These are phyloP conservation scores for Zaprionus nigranus DNA, from an alignment of 1,140 invertebrate genomes.

Conservation along the genomic window DNA sequence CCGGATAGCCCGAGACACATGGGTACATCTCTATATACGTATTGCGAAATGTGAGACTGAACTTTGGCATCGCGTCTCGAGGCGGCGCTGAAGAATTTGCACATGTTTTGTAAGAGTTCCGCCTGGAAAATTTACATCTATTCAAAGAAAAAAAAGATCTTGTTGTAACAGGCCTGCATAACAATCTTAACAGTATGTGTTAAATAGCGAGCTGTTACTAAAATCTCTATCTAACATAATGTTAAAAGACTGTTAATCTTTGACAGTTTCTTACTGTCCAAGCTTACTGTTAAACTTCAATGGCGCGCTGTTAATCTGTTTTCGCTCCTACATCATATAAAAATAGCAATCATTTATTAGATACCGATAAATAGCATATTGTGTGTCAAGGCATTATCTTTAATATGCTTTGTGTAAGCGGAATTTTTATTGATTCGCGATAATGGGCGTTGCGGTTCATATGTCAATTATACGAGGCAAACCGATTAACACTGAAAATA, in stretches of 20 bases:
- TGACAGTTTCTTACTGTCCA: no score
- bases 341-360: conserved; percentile 27
- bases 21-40: conserved; percentile 8
- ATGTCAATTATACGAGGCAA: conserved; percentile 17
- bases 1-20: background rate
- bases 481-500: conserved; percentile 22
- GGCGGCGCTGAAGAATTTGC: conserved; percentile 16
- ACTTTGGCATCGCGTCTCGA: conserved; percentile 41
- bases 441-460: conserved; percentile 14
- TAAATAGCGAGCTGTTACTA: background rate
- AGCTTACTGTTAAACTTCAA: background rate
- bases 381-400: conserved; percentile 44
- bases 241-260: background rate
- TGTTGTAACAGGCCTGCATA: background rate
- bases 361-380: conserved; percentile 43
- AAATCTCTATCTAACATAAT: background rate
- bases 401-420: conserved; percentile 31
- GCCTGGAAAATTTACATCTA: conserved; percentile 54
- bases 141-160: conserved; percentile 43
- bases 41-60: conserved; percentile 39
- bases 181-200: background rate
- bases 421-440: conserved; percentile 40
- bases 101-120: conserved; percentile 39
- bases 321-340: background rate
- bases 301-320: background rate